These are phyloP conservation scores for Tapirus indicus DNA, from an alignment of 2,797 vertebrate species.

Conservation along the genomic window DNA sequence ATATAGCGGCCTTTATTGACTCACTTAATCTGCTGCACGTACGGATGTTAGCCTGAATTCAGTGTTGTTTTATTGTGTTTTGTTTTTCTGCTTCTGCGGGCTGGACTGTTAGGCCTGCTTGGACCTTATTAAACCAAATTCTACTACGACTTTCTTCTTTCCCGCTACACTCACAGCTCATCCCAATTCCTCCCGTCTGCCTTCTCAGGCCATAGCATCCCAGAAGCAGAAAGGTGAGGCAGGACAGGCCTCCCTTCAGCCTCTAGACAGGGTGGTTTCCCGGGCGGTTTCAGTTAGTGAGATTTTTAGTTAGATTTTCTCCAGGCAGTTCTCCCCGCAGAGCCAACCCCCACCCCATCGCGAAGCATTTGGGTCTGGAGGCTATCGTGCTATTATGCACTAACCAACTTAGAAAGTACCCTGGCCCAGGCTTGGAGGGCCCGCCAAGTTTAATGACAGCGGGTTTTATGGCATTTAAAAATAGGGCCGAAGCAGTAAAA, in stretches of 20 bases:
- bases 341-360: background rate
- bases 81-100: constrained; percentile 77
- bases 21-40: constrained; percentile 85
- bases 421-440: background rate
- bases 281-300: constrained; percentile 59
- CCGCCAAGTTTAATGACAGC: constrained; percentile 82
- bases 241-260: background rate
- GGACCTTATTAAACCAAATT: constrained; percentile 62
- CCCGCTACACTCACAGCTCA: background rate
- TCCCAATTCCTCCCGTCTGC: background rate
- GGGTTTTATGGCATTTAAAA: constrained; percentile 84
- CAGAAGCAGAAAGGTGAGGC: background rate
- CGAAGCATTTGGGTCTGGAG: background rate
- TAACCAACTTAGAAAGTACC: constrained; percentile 69
- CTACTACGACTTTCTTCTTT: constrained; percentile 56
- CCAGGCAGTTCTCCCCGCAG: constrained; percentile 38
- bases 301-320: background rate
- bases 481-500: constrained; percentile 75
- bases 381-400: constrained; percentile 14
- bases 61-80: constrained; percentile 78
- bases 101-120: constrained; percentile 68
- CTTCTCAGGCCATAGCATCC: background rate
- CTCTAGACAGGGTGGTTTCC: constrained; percentile 61
- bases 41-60: constrained; percentile 73
- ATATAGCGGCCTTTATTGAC: constrained; percentile 84